Evolutionary conservation across 2,113 vertebrate genomes (phyloP).

Genomic region (Spea multiplicata): DNA sequence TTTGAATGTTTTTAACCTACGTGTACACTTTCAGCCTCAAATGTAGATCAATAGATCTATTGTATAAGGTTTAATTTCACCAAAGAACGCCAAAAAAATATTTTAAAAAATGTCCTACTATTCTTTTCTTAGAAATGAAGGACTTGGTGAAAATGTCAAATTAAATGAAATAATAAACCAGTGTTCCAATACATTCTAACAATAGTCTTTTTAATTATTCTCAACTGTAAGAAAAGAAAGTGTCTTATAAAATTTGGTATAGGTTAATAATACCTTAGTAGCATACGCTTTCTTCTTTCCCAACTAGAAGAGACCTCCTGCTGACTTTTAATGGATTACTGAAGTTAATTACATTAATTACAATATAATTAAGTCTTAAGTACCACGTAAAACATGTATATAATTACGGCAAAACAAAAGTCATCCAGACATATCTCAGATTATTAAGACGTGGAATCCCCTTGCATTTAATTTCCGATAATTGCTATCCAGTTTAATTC

Average conservation of each 20-base stretch:
- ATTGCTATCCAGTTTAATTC: conserved; percentile 76
- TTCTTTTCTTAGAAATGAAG: conserved; percentile 69
- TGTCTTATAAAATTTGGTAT: conserved; percentile 77
- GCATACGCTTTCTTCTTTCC: conserved; percentile 75
- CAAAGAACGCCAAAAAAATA: not conserved
- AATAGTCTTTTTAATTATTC: conserved; percentile 74
- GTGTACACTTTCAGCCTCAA: too few relatives aligned
- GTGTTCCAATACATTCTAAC: conserved; percentile 80
- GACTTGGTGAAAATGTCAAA: conserved; percentile 73
- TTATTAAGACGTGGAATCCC: conserved; percentile 80
- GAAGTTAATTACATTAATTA: conserved; percentile 88
- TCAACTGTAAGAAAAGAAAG: conserved; percentile 80
- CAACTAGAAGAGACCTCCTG: conserved; percentile 83
- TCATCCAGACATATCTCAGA: conserved; percentile 76
- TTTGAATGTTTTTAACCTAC: too few relatives aligned
- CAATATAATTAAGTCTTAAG: conserved; percentile 87
- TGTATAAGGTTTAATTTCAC: not conserved
- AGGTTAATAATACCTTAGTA: conserved; percentile 85
- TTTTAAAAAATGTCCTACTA: conserved; percentile 43
- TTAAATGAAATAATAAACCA: conserved; percentile 71
- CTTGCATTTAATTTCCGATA: conserved; percentile 79
- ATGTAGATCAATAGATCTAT: not conserved
- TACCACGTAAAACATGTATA: conserved; percentile 80
- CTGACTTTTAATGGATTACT: conserved; percentile 86
- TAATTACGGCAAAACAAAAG: conserved; percentile 84